phyloP scores from a whole-genome alignment of 2,113 vertebrate species.

The Chelonoidis abingdonii region DNA sequence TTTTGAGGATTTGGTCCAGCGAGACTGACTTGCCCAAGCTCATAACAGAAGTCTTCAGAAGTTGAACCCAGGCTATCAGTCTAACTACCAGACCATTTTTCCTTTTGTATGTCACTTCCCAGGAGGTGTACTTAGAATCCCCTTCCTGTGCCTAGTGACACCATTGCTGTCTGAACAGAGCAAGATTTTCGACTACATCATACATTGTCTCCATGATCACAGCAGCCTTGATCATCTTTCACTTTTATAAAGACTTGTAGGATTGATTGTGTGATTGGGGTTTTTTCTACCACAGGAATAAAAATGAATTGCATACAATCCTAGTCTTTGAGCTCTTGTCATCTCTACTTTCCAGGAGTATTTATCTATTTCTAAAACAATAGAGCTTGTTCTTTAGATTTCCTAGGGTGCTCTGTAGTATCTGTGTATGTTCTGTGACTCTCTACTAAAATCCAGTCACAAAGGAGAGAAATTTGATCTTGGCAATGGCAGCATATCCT shows the following conservation, averaged over 20 bases:
- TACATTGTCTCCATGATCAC: background rate
- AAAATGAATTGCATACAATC: background rate
- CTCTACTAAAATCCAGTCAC: background rate
- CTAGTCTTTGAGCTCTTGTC: background rate
- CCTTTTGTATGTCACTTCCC: background rate
- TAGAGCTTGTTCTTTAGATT: accelerated
- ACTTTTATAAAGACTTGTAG: background rate
- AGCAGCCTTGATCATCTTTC: background rate
- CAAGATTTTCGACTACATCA: background rate
- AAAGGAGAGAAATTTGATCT: background rate
- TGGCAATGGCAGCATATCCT: background rate
- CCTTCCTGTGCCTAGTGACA: background rate
- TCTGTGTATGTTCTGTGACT: background rate
- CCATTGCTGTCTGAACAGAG: background rate
- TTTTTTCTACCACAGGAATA: background rate
- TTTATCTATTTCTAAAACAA: background rate
- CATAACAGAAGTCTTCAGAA: background rate
- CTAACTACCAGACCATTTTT: background rate
- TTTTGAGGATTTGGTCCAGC: background rate
- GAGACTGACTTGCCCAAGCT: background rate
- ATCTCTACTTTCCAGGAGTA: background rate
- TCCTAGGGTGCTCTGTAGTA: background rate
- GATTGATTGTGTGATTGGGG: background rate
- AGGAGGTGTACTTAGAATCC: background rate
- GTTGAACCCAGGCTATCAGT: background rate